Percentiles rank a stretch among this genome's conserved stretches.
phyloP scores from a whole-genome alignment of 2,888 invertebrate species.

The Aphodius sticticus region DNA sequence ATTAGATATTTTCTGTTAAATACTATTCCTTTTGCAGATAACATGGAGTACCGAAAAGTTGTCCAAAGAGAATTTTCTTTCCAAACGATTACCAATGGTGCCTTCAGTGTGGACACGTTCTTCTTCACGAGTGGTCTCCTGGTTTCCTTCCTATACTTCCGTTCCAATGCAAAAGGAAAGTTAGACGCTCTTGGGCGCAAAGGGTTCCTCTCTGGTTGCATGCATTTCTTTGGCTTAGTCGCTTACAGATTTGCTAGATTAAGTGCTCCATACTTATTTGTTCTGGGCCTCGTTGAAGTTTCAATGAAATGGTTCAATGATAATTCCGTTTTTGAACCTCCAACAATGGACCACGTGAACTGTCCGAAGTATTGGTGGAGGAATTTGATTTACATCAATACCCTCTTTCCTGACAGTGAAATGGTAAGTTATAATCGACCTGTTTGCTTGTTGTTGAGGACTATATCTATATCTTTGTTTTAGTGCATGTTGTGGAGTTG shows the following conservation, averaged over 20 bases:
- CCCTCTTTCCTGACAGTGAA: conserved; percentile 82
- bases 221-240: conserved; percentile 79
- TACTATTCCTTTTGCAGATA: conserved; percentile 65
- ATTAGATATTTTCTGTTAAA: conserved; percentile 19
- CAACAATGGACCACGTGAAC: conserved; percentile 80
- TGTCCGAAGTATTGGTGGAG: conserved; percentile 91
- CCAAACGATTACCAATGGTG: conserved; percentile 81
- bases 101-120: conserved; percentile 84
- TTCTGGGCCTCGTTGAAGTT: conserved; percentile 83
- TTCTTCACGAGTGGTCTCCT: conserved; percentile 83
- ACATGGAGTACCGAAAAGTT: conserved; percentile 75
- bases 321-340: conserved; percentile 85
- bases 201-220: conserved; percentile 68
- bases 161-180: conserved; percentile 78
- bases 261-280: conserved; percentile 83
- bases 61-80: conserved; percentile 81
- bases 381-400: conserved; percentile 86
- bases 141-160: conserved; percentile 86
- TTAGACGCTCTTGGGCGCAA: conserved; percentile 71
- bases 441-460: conserved; percentile 7
- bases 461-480: conserved; percentile 46
- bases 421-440: conserved; percentile 69
- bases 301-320: conserved; percentile 87
- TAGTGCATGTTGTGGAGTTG: conserved; percentile 94
- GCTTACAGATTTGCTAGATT: conserved; percentile 81